Evolutionary conservation across 2,888 invertebrate species (phyloP), one percentile per base, ranked within the genome.

Genomic region (Tortrix viridana): DNA sequence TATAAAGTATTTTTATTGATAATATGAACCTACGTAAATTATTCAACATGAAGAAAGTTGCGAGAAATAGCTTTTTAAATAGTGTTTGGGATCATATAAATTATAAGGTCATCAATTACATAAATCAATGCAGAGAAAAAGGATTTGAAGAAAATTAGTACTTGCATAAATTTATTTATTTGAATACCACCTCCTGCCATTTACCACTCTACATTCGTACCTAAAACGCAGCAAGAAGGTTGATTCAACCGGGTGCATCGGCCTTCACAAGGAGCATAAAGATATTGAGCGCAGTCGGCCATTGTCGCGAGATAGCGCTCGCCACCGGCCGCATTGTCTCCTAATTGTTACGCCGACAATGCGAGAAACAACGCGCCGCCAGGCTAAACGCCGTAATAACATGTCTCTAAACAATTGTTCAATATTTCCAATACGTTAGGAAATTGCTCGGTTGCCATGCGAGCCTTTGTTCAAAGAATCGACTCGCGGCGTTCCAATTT

Each of bases 301-400:
- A 87, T 89, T 89, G 89, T 89, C 75, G 82, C 71, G 38, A 46
- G 62, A 62, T 62, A 82, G 85, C 72, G 79, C 82, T 75, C 78
- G 84, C 77, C 77, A 74, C 80, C 79, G 79, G 76, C 77, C 80
- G 77, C 83, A 75, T 88, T 88, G 88, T 88, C 62, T 58, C 41
- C 57, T 63, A 63, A 63, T 63, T 63, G 63, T 63, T 47, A 53
- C 50, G 23, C 61, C 50, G 47, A 58, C 87, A 88, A 85, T 79
- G 70, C 72, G 67, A 74, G 88, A 88, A 89, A 91, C 90, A 88
- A 89, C 80, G 81, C 82, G 82, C 47, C 19, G 82, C 74, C 77
- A 74, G 81, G 83, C 89, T 92, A 89, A 92, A 91, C 85, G 87
- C 79, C 72, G 80, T 87, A 87, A 88, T 90, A 90, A 90, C 89